phyloP scores from a whole-genome alignment of 2,797 vertebrate genomes.

The Eidolon dupreanum region DNA sequence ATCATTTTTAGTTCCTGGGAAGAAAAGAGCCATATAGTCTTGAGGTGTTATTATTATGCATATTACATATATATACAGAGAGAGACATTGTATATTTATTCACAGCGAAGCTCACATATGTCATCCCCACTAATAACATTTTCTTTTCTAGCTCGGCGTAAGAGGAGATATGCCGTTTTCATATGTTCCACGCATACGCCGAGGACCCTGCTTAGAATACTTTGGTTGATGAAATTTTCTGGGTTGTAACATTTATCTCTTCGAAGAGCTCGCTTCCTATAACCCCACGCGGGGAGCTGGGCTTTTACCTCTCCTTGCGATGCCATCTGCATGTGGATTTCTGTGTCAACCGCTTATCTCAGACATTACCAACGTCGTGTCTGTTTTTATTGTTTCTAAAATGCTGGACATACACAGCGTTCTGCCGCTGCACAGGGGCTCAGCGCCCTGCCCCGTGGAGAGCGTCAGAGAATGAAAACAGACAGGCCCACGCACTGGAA shows the following conservation, averaged over 20 bases:
- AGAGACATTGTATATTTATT: conserved; percentile 62
- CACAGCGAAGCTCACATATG: conserved; percentile 67
- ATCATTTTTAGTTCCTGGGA: conserved; percentile 70
- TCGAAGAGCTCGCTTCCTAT: conserved; percentile 10
- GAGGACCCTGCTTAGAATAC: conserved; percentile 70
- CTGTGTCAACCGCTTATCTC: conserved; percentile 65
- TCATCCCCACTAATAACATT: conserved; percentile 74
- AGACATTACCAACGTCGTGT: conserved; percentile 44
- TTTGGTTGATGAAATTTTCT: conserved; percentile 63
- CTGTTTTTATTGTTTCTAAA: conserved; percentile 44
- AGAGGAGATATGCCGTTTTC: conserved; percentile 55
- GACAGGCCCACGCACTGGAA: not conserved
- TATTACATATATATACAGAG: not conserved
- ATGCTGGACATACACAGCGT: not conserved
- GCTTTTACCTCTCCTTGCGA: conserved; percentile 46
- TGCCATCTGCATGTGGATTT: conserved; percentile 37
- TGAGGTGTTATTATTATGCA: conserved; percentile 66
- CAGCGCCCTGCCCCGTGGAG: not conserved
- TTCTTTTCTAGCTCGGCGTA: conserved; percentile 43
- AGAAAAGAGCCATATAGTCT: conserved; percentile 58
- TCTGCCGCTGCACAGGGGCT: not conserved
- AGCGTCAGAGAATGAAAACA: not conserved
- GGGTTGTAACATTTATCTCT: conserved; percentile 69
- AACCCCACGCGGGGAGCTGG: not conserved
- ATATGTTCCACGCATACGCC: conserved; percentile 49